Evolutionary conservation across 1,140 invertebrate genomes (phyloP), one percentile per base, ranked within the genome.

Genomic region (Calycopis cecrops): DNA sequence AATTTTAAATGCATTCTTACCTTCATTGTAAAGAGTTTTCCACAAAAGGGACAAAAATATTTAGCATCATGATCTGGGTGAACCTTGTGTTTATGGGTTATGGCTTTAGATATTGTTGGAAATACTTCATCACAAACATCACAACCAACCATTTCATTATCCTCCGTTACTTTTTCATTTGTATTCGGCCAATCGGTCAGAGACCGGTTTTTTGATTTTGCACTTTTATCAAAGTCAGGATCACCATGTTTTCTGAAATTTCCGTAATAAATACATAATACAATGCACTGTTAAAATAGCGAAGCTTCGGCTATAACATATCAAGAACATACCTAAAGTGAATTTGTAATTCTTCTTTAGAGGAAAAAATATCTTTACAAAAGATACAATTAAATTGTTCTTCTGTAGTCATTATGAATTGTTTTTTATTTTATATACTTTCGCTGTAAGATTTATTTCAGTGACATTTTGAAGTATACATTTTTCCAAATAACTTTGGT

Each of bases 21-120:
- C 88, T 92, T 92, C 63, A 93, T 77, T 33, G 92, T 91, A 76
- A 93, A 93, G 52, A 92, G 91, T 87, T 91, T 92, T 4, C 92
- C 92, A 76, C 92, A 93, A 78, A 90, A 90, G 9, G 89, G 84
- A 54, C 92, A 93, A 71, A 91, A 92, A 76, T 92, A 89, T 72
- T 92, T 92, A 1, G 88, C 77, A 17, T 88, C 88, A 57, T 89
- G 89, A 54, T 91, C 88, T 10, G 91, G 91, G 75, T 93, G 92
- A 44, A 90, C 83, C 70, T 90, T 91, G 69, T 91, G 92, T 71
- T 92, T 91, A 75, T 93, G 92, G 58, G 91, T 90, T 57, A 93
- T 92, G 1, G 92, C 91, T 56, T 89, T 86, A 0, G 91, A 91
- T 52, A 91, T 90, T 4, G 89, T 89, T 11, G 89, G 86, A 67